Conservation (phyloP, 2,113 vertebrate species). For the Cathartes aura region DNA sequence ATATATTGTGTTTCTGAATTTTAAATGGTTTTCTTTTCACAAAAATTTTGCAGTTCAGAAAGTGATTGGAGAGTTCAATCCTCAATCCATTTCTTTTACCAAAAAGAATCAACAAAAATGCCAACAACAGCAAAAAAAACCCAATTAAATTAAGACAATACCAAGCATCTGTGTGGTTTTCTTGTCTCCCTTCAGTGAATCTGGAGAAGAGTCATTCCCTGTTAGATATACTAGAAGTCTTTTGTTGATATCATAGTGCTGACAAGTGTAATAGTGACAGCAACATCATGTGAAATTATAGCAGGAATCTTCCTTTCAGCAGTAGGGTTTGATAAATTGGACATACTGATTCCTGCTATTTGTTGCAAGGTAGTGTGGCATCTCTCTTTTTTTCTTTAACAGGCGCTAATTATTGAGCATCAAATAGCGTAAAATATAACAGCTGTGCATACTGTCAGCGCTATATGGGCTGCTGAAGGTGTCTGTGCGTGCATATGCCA, state of each 20-base stretch:
- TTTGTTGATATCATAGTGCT: constrained; percentile 79
- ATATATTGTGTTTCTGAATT: not conserved
- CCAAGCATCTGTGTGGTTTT: constrained; percentile 22
- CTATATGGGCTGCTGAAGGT: constrained; percentile 80
- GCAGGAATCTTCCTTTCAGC: constrained; percentile 75
- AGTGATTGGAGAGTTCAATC: not conserved
- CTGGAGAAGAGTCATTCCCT: constrained; percentile 39
- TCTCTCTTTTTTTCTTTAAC: constrained; percentile 68
- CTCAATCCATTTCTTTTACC: not conserved
- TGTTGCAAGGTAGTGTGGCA: constrained; percentile 68
- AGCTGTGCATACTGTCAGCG: constrained; percentile 85
- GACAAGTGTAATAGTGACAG: constrained; percentile 82
- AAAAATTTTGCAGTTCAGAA: not conserved
- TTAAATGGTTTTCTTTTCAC: not conserved
- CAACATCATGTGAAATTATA: constrained; percentile 79
- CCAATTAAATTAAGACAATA: constrained; percentile 50
- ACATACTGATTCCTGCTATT: constrained; percentile 71
- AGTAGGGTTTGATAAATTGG: constrained; percentile 64
- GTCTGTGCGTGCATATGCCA: constrained; percentile 68
- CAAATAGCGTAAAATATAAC: constrained; percentile 85
- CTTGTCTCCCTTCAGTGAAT: constrained; percentile 2
- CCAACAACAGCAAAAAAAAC: not conserved
- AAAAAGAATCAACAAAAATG: not conserved
- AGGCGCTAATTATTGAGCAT: constrained; percentile 90
- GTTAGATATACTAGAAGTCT: constrained; percentile 54